Percentiles rank a stretch among this genome's conserved stretches.
Conservation (phyloP, 1,140 invertebrate genomes). For the Lysiphlebus fabarum region DNA sequence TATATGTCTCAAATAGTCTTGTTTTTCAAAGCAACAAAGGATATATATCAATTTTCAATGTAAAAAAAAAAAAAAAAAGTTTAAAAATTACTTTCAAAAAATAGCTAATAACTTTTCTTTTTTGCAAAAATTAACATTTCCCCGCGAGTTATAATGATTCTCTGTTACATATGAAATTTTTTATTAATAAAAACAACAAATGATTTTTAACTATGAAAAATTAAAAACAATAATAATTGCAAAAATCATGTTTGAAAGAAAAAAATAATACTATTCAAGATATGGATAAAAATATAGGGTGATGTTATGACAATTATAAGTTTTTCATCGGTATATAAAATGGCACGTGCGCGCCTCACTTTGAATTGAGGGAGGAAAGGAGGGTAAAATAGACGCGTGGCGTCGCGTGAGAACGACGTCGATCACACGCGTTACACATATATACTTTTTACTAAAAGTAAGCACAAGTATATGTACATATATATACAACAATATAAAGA, state of each 20-base stretch:
- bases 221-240: too few relatives aligned
- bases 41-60: background rate
- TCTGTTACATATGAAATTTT: too few relatives aligned
- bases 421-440: constrained; percentile 48
- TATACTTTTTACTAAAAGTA: constrained; percentile 1
- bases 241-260: too few relatives aligned
- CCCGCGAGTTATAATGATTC: too few relatives aligned
- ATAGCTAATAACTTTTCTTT: too few relatives aligned
- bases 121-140: too few relatives aligned
- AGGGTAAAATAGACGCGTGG: constrained; percentile 41
- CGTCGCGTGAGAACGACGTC: constrained; percentile 50
- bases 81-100: background rate
- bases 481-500: constrained; percentile 34
- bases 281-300: constrained; percentile 11
- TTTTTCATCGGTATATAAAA: constrained; percentile 43
- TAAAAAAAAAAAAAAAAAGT: background rate
- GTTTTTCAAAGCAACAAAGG: background rate
- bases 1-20: background rate
- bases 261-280: background rate
- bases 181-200: too few relatives aligned
- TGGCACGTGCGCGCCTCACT: constrained; percentile 40
- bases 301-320: constrained; percentile 54
- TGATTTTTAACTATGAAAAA: too few relatives aligned
- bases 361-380: constrained; percentile 15
- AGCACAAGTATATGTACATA: constrained; percentile 27